Evolutionary conservation across 1,140 invertebrate genomes (phyloP).

Genomic region (Camponotus vicinus): DNA sequence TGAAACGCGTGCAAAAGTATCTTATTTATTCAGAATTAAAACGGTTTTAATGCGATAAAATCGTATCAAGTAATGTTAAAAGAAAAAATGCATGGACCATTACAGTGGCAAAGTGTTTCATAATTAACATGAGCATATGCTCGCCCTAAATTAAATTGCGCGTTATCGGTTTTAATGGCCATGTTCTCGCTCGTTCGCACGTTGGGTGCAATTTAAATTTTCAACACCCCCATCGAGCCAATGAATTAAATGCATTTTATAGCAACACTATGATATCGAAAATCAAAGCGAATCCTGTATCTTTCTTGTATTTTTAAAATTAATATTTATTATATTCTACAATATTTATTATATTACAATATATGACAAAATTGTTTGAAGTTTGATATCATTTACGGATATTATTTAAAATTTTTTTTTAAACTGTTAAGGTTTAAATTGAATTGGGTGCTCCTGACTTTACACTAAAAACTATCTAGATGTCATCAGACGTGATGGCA

Average conservation of each 20-base stretch:
- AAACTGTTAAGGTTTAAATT: no score
- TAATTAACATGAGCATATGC: slow-evolving; percentile 42
- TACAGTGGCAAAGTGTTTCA: slow-evolving; percentile 33
- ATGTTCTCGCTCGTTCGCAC: slow-evolving; percentile 12
- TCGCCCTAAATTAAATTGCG: slow-evolving; percentile 44
- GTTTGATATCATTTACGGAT: not conserved
- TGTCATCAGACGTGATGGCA: no score
- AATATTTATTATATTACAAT: not conserved
- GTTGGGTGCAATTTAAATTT: slow-evolving; percentile 52
- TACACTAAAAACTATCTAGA: no score
- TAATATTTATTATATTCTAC: not conserved
- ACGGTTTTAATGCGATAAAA: slow-evolving; percentile 1
- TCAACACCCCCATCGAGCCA: not conserved
- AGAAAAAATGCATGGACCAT: slow-evolving; percentile 18
- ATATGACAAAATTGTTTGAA: slow-evolving; percentile 1
- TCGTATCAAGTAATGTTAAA: not conserved
- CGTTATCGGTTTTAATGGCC: slow-evolving; percentile 50
- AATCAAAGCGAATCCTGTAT: slow-evolving; percentile 12
- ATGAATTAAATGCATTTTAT: slow-evolving; percentile 38
- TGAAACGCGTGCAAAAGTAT: not conserved
- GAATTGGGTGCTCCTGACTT: no score
- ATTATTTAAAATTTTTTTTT: slow-evolving; percentile 4
- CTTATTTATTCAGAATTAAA: slow-evolving; percentile 29
- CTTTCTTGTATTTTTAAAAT: not conserved
- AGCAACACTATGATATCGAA: slow-evolving; percentile 24